Base-by-base conservation (phyloP, 2,113 vertebrate genomes). In the Herpailurus yagouaroundi region DNA sequence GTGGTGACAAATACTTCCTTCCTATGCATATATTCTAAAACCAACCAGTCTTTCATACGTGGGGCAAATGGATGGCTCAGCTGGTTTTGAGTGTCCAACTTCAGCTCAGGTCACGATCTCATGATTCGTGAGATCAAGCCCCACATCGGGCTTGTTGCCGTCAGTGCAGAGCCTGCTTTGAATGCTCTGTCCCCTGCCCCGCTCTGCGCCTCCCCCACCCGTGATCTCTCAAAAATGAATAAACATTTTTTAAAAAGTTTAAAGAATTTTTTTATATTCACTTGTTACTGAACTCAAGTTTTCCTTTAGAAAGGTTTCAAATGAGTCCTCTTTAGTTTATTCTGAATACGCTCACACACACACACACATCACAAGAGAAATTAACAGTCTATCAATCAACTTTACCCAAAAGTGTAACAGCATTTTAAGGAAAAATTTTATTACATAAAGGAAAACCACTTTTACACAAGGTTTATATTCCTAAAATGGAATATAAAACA, bases 401-500 rank as follows among this genome's bases (percentile, higher is more conserved):
- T 94, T 94, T 80, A 94, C 41, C 31, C 18, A 94, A 79, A 91
- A 60, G 8, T 64, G 77, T 15, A 36, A 80, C 3, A 23, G 0
- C 60, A 86, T 63, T 74, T 95, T 82, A 87, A 79, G 63, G 69
- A 68, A 79, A 95, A 93, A 31, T 21, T 29, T 31, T 88, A 71
- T 55, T 36, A 79, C 27, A 66, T 38, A 50, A 79, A 83, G 52
- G 50, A 91, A 91, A 96, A 76, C 36, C 13, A 90, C 64, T 82
- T 82, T 81, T 63, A 92, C 7, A 85, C 48, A 96, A 93, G 18
- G 33, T 68, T 29, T 74, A 31, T 76, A 21, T 60, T 93, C 31
- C n/a, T 89, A 77, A 73, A 85, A 74, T 7, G 71, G 77, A 92
- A 79, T 71, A 73, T 87, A 87, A 84, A 91, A 92, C 50, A 69